Base-by-base conservation (phyloP, 2,888 invertebrate genomes). In the Dicyrtomina minuta region DNA sequence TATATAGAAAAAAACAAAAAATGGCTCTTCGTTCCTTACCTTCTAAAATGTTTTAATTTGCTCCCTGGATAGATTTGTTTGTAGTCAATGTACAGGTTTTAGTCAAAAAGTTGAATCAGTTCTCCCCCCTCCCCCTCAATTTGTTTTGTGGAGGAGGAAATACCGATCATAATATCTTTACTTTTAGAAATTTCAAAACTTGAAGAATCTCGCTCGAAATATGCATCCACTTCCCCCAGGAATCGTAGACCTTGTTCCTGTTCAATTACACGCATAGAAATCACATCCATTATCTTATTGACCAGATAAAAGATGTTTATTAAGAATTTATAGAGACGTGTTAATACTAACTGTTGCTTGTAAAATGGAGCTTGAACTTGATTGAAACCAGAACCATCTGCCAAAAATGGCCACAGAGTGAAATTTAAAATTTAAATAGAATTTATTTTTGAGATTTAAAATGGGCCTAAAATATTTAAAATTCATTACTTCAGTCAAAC, bases 31-130 rank as follows among this genome's bases (percentile, higher is more conserved):
- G n/a, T n/a, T n/a, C n/a, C n/a, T n/a, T n/a, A 65, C 65, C 65
- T 65, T 12, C 46, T 17, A 41, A 65, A 65, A 17, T 65, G 65
- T 20, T 53, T 33, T 15, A 65, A 17, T 41, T 65, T 65, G 10
- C 51, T 51, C n/a, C 67, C 67, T 8, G 68, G 68, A 26, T 22
- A 68, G 22, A 68, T 68, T 33, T 68, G 60, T n/a, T 68, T 68
- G 60, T 60, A 68, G 53, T 68, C 68, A 20, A 68, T 60, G 43
- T 39, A 68, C 24, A 60, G 51, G 15, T 68, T 60, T 60, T 60
- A 68, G 2, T 53, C 68, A 22, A 68, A 60, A 13, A 59, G 43
- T 20, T 27, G 27, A n/a, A 68, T 68, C 12, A 68, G 33, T 24
- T 58, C 60, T 17, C 51, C 39, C 10, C 60, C n/a, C n/a, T n/a